phyloP scores from a whole-genome alignment of 2,113 vertebrate genomes.

The Sphaerodactylus townsendi region DNA sequence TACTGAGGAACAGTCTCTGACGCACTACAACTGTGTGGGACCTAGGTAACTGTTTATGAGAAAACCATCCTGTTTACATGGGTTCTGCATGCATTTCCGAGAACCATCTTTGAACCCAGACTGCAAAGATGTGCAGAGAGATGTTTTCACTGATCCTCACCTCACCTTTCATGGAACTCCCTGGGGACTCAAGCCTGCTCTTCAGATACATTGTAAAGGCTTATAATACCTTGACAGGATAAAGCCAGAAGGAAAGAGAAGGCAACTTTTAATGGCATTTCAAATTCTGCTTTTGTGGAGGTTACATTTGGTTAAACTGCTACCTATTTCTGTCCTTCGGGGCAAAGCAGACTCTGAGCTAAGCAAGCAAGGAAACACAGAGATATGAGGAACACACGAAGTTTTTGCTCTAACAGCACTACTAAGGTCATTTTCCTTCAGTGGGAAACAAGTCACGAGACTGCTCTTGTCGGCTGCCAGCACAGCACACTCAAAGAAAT shows the following conservation, averaged over 20 bases:
- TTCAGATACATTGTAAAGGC: too few species aligned
- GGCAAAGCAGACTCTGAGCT: neutral
- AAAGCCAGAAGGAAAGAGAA: neutral
- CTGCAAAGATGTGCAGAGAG: neutral
- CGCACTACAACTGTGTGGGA: too few species aligned
- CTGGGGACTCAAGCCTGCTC: neutral
- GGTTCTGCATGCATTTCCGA: neutral
- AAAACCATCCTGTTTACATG: too few species aligned
- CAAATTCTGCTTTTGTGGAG: neutral
- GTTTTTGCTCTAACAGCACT: conserved; percentile 38
- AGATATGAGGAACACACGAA: neutral
- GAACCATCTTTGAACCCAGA: neutral
- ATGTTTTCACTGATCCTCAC: neutral
- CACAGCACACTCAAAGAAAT: conserved; percentile 54
- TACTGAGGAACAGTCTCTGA: too few species aligned
- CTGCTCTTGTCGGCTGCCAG: conserved; percentile 67
- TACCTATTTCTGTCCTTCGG: neutral
- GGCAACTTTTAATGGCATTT: neutral
- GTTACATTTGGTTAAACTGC: too few species aligned
- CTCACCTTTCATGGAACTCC: neutral
- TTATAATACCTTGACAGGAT: neutral
- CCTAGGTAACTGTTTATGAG: too few species aligned
- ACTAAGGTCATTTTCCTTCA: conserved; percentile 57
- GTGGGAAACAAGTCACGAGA: conserved; percentile 64
- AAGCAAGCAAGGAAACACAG: neutral